phyloP scores from a whole-genome alignment of 2,113 vertebrate genomes.

The Pluvianellus socialis region DNA sequence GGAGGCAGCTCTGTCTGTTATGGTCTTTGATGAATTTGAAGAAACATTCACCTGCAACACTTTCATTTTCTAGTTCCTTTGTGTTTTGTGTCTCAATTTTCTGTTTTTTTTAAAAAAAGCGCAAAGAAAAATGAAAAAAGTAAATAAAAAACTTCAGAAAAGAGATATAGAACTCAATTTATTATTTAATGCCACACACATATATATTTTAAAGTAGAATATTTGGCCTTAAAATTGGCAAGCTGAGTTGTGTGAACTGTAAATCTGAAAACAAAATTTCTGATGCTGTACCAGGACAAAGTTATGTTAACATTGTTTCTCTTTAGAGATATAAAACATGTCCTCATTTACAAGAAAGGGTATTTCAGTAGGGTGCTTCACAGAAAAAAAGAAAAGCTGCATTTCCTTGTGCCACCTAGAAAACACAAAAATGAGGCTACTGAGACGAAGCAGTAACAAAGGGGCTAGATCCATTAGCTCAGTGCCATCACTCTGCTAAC shows the following conservation, averaged over 20 bases:
- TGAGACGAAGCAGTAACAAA: not conserved
- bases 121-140: not conserved
- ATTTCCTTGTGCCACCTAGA: not conserved
- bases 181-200: not conserved
- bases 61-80: not conserved
- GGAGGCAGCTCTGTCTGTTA: not conserved
- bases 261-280: not conserved
- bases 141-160: not conserved
- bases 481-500: not conserved
- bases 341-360: not conserved
- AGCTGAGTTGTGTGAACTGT: not conserved
- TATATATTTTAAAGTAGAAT: not conserved
- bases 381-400: not conserved
- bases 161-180: not conserved
- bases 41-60: not conserved
- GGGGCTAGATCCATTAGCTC: not conserved
- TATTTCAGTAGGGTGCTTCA: not conserved
- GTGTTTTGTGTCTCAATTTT: not conserved
- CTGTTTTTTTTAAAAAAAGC: not conserved
- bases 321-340: not conserved
- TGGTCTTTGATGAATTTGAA: not conserved
- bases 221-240: not conserved
- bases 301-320: not conserved
- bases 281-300: not conserved
- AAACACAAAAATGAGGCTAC: not conserved